Evolutionary conservation across 1,140 invertebrate genomes (phyloP).

Genomic region (Polypedilum vanderplanki): DNA sequence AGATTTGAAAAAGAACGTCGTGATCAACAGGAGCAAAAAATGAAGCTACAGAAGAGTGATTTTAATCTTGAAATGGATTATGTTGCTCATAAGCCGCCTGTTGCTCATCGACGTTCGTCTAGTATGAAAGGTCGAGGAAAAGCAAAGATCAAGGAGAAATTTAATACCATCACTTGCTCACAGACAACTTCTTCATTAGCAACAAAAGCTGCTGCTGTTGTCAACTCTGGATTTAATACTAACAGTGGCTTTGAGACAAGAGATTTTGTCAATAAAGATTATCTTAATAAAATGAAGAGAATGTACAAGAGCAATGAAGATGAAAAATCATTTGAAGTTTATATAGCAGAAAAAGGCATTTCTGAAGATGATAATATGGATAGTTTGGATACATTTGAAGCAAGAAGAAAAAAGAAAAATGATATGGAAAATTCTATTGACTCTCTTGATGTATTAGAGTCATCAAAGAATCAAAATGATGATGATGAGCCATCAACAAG

Average conservation of each 20-base stretch:
- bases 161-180: constrained; percentile 44
- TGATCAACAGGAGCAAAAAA: constrained; percentile 28
- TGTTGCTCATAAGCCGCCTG: constrained; percentile 53
- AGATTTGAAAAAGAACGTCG: constrained; percentile 44
- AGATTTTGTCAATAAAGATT: constrained; percentile 30
- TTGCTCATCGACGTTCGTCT: constrained; percentile 42
- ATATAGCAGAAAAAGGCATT: constrained; percentile 51
- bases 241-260: constrained; percentile 34
- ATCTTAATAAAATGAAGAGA: background rate
- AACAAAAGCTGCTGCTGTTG: constrained; percentile 33
- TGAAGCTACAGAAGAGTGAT: background rate
- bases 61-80: constrained; percentile 49
- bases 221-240: constrained; percentile 33
- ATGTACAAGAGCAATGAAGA: constrained; percentile 29
- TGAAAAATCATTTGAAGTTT: constrained; percentile 52
- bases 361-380: constrained; percentile 52
- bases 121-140: constrained; percentile 39
- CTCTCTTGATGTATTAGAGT: constrained; percentile 27
- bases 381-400: constrained; percentile 46
- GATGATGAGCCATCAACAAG: constrained; percentile 1
- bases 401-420: constrained; percentile 35
- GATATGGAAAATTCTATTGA: constrained; percentile 38
- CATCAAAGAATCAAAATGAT: background rate
- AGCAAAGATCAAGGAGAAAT: constrained; percentile 43
- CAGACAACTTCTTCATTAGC: constrained; percentile 38